phyloP scores from a whole-genome alignment of 1,140 invertebrate species.

The Archivesica marissinica region DNA sequence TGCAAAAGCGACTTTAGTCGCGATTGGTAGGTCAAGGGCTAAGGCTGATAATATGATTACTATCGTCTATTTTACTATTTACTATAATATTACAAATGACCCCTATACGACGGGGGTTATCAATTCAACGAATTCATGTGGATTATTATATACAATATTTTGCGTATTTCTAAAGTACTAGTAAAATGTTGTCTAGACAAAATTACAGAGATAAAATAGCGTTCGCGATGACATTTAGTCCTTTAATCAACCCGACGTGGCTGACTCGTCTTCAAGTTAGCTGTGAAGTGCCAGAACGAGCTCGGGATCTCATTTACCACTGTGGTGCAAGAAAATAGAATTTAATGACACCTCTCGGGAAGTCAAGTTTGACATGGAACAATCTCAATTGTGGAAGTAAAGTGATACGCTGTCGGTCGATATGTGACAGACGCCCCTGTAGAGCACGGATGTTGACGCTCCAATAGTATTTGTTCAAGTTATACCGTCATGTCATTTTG shows the following conservation, averaged over 20 bases:
- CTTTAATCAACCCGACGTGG: background rate
- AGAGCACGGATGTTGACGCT: constrained; percentile 12
- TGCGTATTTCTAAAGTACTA: no score
- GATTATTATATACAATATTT: no score
- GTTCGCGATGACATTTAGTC: background rate
- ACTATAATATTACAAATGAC: no score
- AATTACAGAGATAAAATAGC: no score
- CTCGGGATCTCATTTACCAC: constrained; percentile 3
- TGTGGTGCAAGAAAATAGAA: background rate
- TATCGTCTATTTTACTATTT: no score
- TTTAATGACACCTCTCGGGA: constrained; percentile 4
- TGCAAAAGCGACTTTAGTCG: no score
- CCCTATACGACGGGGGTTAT: no score
- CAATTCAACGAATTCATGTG: no score
- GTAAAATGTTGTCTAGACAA: no score
- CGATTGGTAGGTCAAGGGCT: no score
- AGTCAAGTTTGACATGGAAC: constrained; percentile 19
- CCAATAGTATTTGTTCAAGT: constrained; percentile 6
- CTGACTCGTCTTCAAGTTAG: background rate
- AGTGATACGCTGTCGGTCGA: constrained; percentile 18
- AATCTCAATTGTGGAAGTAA: constrained; percentile 18
- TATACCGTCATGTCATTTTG: background rate
- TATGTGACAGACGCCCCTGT: constrained; percentile 10
- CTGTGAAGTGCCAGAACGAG: background rate
- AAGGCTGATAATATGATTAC: no score